Evolutionary conservation across 2,888 invertebrate genomes (phyloP).

Genomic region (Oscheius onirici): DNA sequence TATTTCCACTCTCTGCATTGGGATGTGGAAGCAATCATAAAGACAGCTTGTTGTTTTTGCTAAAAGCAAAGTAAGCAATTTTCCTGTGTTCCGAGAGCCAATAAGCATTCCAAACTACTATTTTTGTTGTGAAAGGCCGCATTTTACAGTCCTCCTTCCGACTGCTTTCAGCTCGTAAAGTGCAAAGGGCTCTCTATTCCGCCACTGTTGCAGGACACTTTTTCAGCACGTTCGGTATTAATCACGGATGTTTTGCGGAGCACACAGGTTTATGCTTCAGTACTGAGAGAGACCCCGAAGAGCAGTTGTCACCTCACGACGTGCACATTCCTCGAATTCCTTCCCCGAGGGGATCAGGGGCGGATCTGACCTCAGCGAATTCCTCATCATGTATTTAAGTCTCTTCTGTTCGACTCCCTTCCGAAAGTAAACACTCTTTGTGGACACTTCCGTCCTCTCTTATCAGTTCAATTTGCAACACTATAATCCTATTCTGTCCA

Average conservation of each 20-base stretch:
- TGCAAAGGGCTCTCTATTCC: not conserved
- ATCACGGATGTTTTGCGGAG: slow-evolving; percentile 39
- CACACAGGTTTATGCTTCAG: slow-evolving; percentile 27
- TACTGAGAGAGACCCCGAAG: not conserved
- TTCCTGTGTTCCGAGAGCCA: not conserved
- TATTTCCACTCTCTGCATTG: not conserved
- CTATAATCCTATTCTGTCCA: too few species aligned
- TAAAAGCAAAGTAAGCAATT: not conserved
- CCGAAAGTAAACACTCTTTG: too few species aligned
- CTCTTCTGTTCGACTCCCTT: not conserved
- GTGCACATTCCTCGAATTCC: slow-evolving; percentile 30
- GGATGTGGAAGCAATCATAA: not conserved
- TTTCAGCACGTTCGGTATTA: slow-evolving; percentile 30
- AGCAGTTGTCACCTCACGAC: slow-evolving; percentile 25
- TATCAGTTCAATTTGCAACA: not conserved
- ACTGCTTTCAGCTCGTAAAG: not conserved
- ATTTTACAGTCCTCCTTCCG: not conserved
- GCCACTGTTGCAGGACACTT: slow-evolving; percentile 5
- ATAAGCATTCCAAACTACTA: not conserved
- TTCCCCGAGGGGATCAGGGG: slow-evolving; percentile 19
- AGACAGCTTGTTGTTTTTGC: not conserved
- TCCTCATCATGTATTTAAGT: slow-evolving; percentile 27
- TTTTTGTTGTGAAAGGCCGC: not conserved
- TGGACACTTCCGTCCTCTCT: not conserved
- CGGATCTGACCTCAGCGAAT: slow-evolving; percentile 32